These are phyloP conservation scores for Agrotis ipsilon DNA, from an alignment of 2,888 invertebrate genomes.

Conservation along the genomic window DNA sequence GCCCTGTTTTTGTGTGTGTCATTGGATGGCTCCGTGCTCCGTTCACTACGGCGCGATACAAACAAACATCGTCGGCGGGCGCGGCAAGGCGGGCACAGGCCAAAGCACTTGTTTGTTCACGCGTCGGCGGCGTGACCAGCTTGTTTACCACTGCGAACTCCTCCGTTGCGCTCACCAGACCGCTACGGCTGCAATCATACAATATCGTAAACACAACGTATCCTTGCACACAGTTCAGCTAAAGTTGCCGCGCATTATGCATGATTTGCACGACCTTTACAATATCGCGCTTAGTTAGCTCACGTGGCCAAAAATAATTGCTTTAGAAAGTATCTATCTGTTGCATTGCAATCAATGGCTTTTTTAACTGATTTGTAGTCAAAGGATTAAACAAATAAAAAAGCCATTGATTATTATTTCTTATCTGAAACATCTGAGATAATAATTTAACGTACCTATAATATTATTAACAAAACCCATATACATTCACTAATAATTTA, in stretches of 20 bases:
- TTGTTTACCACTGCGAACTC: slow-evolving; percentile 86
- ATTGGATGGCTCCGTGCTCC: slow-evolving; percentile 59
- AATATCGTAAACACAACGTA: slow-evolving; percentile 66
- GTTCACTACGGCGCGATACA: slow-evolving; percentile 65
- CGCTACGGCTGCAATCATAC: slow-evolving; percentile 70
- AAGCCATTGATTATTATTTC: no score
- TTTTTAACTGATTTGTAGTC: neutral
- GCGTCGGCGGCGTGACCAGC: slow-evolving; percentile 85
- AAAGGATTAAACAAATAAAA: no score
- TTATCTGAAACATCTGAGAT: no score
- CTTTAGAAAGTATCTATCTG: neutral
- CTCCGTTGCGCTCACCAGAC: slow-evolving; percentile 78
- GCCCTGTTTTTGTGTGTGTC: slow-evolving; percentile 71
- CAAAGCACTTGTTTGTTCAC: slow-evolving; percentile 89
- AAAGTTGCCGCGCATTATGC: slow-evolving; percentile 52
- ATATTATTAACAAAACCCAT: no score
- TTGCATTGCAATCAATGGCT: neutral
- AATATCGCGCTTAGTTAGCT: slow-evolving; percentile 6
- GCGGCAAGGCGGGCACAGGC: slow-evolving; percentile 62
- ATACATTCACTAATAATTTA: neutral
- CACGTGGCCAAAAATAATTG: slow-evolving; percentile 13
- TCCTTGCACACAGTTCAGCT: slow-evolving; percentile 51
- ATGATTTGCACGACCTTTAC: slow-evolving; percentile 51
- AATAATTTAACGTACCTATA: no score
- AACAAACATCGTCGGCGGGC: slow-evolving; percentile 64